phyloP scores from a whole-genome alignment of 1,140 invertebrate genomes.

The Meloidogyne chitwoodi region DNA sequence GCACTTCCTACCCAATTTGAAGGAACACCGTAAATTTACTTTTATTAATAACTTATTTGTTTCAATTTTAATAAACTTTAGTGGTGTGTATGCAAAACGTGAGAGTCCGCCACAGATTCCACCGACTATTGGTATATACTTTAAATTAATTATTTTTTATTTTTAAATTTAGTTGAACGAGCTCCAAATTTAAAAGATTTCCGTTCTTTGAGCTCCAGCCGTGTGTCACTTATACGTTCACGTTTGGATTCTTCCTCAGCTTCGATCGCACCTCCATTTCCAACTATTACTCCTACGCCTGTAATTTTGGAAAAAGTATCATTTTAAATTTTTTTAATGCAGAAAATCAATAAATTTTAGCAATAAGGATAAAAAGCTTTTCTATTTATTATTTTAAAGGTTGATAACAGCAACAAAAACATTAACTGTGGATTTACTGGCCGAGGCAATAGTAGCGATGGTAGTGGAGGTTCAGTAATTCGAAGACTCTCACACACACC shows the following conservation, averaged over 20 bases:
- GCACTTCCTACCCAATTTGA: slow-evolving; percentile 16
- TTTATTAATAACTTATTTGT: not conserved
- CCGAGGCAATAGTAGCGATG: not conserved
- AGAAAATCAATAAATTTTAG: no score
- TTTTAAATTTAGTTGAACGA: not conserved
- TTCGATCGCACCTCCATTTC: not conserved
- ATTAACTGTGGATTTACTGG: not conserved
- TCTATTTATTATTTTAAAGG: no score
- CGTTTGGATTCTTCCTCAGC: not conserved
- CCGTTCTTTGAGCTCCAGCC: not conserved
- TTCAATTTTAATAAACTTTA: not conserved
- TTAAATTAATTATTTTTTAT: not conserved
- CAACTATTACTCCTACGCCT: not conserved
- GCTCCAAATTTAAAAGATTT: not conserved
- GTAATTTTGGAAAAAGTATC: not conserved
- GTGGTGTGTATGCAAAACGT: slow-evolving; percentile 15
- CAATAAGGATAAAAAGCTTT: no score
- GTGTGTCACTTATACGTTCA: not conserved
- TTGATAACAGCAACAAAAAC: not conserved
- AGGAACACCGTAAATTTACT: slow-evolving; percentile 7
- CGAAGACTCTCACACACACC: slow-evolving; percentile 14
- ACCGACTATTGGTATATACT: not conserved
- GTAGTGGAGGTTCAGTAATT: slow-evolving; percentile 2
- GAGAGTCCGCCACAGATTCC: slow-evolving; percentile 18
- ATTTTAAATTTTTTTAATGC: no score